Percentiles rank a stretch among this genome's conserved stretches.
These are phyloP conservation scores for Idaea biselata DNA, from an alignment of 2,888 invertebrate genomes.

Conservation along the genomic window DNA sequence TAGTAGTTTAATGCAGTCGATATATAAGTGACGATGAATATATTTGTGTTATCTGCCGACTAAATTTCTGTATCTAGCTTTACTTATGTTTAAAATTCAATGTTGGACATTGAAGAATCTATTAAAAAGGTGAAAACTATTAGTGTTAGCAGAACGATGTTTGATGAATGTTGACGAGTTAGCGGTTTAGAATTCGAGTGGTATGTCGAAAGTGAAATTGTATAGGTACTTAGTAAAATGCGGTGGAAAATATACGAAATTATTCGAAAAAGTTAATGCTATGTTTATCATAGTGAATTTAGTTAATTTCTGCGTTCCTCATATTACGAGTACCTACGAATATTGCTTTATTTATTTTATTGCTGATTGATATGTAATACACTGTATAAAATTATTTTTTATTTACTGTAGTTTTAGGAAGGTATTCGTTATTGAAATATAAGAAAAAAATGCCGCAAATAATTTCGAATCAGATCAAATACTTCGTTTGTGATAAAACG, in stretches of 20 bases:
- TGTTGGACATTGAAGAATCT: slow-evolving; percentile 5
- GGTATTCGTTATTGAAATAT: too few species aligned
- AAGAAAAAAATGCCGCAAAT: too few species aligned
- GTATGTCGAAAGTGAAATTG: slow-evolving; percentile 39
- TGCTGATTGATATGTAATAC: too few species aligned
- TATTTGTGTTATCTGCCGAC: slow-evolving; percentile 2
- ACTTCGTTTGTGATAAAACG: too few species aligned
- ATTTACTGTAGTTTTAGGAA: too few species aligned
- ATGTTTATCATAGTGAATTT: too few species aligned
- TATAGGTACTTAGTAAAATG: slow-evolving; percentile 20
- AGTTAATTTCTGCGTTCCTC: too few species aligned
- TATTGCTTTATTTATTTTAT: too few species aligned
- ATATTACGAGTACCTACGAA: too few species aligned
- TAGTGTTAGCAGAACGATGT: slow-evolving; percentile 31
- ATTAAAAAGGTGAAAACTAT: slow-evolving; percentile 33
- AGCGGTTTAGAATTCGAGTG: slow-evolving; percentile 35
- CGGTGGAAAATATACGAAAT: not conserved
- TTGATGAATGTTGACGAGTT: slow-evolving; percentile 31
- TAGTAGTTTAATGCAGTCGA: slow-evolving; percentile 12
- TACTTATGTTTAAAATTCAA: slow-evolving; percentile 5
- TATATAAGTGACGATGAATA: slow-evolving; percentile 24
- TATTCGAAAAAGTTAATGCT: not conserved
- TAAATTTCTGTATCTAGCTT: too few species aligned
- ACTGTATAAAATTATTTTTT: too few species aligned
- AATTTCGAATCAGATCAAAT: too few species aligned